These are phyloP conservation scores for Bombus confusus DNA, from an alignment of 1,140 invertebrate genomes.

Conservation along the genomic window DNA sequence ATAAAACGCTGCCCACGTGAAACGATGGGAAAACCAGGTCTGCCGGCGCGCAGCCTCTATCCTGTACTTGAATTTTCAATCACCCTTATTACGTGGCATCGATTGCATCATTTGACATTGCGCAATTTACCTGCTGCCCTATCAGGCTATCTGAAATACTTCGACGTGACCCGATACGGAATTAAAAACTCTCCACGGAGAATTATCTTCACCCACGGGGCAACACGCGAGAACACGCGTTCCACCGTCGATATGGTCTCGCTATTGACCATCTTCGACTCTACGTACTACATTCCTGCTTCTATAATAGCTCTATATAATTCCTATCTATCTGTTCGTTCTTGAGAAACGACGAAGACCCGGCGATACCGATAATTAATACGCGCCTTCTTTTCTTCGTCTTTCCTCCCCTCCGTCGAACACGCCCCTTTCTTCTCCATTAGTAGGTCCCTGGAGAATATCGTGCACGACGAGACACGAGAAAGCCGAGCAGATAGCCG, in stretches of 20 bases:
- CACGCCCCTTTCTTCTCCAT: constrained; percentile 5
- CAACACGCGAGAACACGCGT: not conserved
- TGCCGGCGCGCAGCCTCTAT: not conserved
- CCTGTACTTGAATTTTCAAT: constrained; percentile 47
- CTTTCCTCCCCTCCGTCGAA: not conserved
- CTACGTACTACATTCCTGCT: not conserved
- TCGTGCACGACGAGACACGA: constrained; percentile 12
- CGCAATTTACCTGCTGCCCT: constrained; percentile 20
- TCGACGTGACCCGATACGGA: not conserved
- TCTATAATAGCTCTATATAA: not conserved
- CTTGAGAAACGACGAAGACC: not conserved
- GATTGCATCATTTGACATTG: constrained; percentile 31
- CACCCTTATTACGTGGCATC: constrained; percentile 46
- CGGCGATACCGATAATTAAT: constrained; percentile 64
- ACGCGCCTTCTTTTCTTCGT: constrained; percentile 13
- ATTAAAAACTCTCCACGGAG: constrained; percentile 9
- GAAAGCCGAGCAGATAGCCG: constrained; percentile 48
- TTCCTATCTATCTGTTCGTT: not conserved
- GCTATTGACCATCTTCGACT: not conserved
- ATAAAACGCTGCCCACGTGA: constrained; percentile 33
- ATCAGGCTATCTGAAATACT: constrained; percentile 28
- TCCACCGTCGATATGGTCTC: not conserved
- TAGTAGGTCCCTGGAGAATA: not conserved
- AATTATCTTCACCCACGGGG: constrained; percentile 11
- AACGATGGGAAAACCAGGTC: constrained; percentile 43